Evolutionary conservation across 2,113 vertebrate species (phyloP).

Genomic region (Rhinogobius similis): DNA sequence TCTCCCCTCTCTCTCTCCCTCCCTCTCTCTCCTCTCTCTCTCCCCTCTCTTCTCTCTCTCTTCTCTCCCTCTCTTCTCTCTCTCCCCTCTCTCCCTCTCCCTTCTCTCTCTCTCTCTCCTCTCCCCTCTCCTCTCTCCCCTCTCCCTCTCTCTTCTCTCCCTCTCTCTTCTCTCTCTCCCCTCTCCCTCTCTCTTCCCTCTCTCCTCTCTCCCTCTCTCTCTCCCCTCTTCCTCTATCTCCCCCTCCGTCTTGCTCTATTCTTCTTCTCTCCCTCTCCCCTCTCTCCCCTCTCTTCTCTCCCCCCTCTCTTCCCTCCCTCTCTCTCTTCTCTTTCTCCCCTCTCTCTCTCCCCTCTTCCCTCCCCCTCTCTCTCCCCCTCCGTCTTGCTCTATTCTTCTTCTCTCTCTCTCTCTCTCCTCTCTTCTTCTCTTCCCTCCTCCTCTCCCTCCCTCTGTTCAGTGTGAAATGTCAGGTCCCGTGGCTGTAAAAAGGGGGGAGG

Average conservation of each 20-base stretch:
- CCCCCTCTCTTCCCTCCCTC: background rate
- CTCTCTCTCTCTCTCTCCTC: slow-evolving; percentile 65
- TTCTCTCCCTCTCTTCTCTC: slow-evolving; percentile 57
- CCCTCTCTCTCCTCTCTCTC: too few species aligned
- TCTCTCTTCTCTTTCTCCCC: background rate
- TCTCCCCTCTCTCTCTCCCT: slow-evolving; percentile 64
- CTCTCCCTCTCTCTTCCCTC: slow-evolving; percentile 66
- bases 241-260: slow-evolving; percentile 79
- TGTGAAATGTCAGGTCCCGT: slow-evolving; percentile 91
- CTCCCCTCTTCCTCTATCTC: slow-evolving; percentile 59
- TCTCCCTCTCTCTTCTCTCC: slow-evolving; percentile 63
- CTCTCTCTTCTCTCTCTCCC: too few species aligned
- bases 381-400: slow-evolving; percentile 64
- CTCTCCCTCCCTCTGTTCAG: slow-evolving; percentile 71
- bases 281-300: background rate
- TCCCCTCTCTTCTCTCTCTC: too few species aligned
- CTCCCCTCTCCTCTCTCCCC: background rate
- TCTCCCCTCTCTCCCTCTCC: slow-evolving; percentile 66
- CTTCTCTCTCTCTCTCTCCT: slow-evolving; percentile 77
- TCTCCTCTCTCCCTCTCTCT: slow-evolving; percentile 60
- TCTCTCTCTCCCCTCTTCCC: slow-evolving; percentile 63
- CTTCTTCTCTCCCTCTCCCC: too few species aligned
- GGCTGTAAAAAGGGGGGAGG: slow-evolving; percentile 78
- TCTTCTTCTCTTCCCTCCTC: too few species aligned
- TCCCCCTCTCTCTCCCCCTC: background rate